Evolutionary conservation across 2,113 vertebrate genomes (phyloP), one percentile per base, ranked within the genome.

Genomic region (Zosterops borbonicus): DNA sequence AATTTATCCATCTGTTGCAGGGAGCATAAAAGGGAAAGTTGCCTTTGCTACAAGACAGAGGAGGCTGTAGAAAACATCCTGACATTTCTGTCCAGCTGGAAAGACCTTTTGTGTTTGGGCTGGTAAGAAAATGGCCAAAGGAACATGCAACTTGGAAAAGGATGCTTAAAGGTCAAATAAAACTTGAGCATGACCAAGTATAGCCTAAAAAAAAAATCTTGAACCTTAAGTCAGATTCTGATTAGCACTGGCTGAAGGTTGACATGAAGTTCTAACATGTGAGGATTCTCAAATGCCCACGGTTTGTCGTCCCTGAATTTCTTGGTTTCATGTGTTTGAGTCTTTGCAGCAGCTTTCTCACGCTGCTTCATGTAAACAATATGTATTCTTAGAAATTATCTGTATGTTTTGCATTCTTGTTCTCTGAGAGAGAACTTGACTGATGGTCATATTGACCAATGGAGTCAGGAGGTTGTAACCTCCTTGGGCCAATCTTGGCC

Each of bases 201-300:
- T 9, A 78, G n/a, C 23, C 33, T 49, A 60, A 77, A 69, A 69
- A 68, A 71, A 68, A 71, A 29, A 5, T 24, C 6, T 35, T 63
- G 29, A 37, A 44, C 65, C n/a, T 46, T 71, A 76, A 82, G 52
- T 52, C 53, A 64, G 59, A 31, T 56, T 41, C 70, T 85, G 35
- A 47, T 86, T 78, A 84, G 53, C 74, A 68, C 29, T 37, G n/a
- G 22, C 49, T 92, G 75, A 68, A 90, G 67, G 65, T 5, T 80
- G 52, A 52, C n/a, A 37, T 6, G 44, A 82, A 58, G 15, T 39
- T 69, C 60, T 59, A 35, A 63, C 0, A 1, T 0, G 2, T 23
- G 11, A 1, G 23, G 7, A 19, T 4, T 67, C 42, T 60, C 67
- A 52, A 53, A 68, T 73, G 58, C 24, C 56, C 24, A 3, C 5